phyloP scores from a whole-genome alignment of 2,888 invertebrate species.

The Agrotis clavis region DNA sequence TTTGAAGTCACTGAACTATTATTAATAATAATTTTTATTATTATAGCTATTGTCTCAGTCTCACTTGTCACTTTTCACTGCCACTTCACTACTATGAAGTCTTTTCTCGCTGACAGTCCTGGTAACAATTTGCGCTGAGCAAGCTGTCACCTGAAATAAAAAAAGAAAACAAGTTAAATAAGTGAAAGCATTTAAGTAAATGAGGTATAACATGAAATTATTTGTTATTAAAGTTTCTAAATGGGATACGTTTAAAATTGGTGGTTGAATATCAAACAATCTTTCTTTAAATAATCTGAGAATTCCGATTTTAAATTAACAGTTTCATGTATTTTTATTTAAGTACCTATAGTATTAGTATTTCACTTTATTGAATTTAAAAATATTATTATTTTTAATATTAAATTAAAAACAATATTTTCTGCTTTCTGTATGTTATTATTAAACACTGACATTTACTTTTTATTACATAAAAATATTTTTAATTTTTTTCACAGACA shows the following conservation, averaged over 20 bases:
- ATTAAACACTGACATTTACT: no score
- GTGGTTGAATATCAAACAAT: neutral
- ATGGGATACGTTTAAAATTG: neutral
- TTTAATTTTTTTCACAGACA: no score
- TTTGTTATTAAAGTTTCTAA: neutral
- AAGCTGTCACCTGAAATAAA: constrained; percentile 86
- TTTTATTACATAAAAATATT: neutral
- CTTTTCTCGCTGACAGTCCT: constrained; percentile 61
- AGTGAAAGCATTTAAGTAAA: constrained; percentile 31
- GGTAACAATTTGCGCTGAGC: constrained; percentile 83
- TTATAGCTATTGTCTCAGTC: constrained; percentile 57
- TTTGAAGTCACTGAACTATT: constrained; percentile 65
- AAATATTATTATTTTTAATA: neutral
- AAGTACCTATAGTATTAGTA: no score
- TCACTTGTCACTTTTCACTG: constrained; percentile 79
- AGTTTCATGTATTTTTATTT: no score
- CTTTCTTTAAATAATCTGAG: neutral
- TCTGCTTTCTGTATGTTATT: no score
- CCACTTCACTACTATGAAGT: constrained; percentile 71
- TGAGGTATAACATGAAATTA: neutral
- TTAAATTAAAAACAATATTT: neutral
- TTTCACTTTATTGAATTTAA: neutral
- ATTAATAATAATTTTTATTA: constrained; percentile 24
- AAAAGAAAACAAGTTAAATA: constrained; percentile 50
- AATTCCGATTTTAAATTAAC: no score